These are phyloP conservation scores for Laodelphax striatellus DNA, from an alignment of 1,140 invertebrate species.

Conservation along the genomic window DNA sequence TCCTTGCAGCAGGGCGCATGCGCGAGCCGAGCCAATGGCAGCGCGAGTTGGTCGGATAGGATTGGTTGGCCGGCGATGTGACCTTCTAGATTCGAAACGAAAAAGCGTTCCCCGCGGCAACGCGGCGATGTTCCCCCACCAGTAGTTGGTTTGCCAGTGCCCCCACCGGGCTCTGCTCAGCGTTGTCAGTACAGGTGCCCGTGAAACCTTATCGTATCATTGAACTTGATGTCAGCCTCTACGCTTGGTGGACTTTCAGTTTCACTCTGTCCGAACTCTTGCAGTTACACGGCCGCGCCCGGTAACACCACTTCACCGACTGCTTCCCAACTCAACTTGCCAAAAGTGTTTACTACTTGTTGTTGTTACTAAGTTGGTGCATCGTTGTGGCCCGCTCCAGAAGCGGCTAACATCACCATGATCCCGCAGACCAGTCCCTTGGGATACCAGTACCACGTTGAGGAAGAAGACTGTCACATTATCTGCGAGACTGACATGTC, in stretches of 20 bases:
- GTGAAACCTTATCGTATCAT: constrained; percentile 13
- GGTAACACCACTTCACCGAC: background rate
- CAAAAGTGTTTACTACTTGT: background rate
- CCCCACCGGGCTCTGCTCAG: constrained; percentile 7
- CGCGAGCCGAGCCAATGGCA: constrained; percentile 14
- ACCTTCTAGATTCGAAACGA: constrained; percentile 19
- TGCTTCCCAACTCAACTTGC: constrained; percentile 3
- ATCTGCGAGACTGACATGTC: constrained; percentile 6
- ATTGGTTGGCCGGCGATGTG: constrained; percentile 11
- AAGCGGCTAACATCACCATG: background rate
- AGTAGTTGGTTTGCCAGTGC: background rate
- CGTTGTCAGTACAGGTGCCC: constrained; percentile 10
- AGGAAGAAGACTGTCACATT: constrained; percentile 6
- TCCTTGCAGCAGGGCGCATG: constrained; percentile 29
- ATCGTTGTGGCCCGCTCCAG: constrained; percentile 9
- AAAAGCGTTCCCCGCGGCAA: constrained; percentile 9
- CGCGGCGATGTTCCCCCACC: constrained; percentile 9
- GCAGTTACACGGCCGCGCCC: background rate
- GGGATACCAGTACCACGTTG: constrained; percentile 11
- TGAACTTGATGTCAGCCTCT: constrained; percentile 13
- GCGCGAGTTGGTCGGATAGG: constrained; percentile 6
- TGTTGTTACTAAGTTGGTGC: background rate
- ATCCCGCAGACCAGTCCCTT: constrained; percentile 7
- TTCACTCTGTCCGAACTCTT: constrained; percentile 16
- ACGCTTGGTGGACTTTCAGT: constrained; percentile 4